Base-by-base conservation (phyloP, 2,888 invertebrate species). In the Diadromus collaris region DNA sequence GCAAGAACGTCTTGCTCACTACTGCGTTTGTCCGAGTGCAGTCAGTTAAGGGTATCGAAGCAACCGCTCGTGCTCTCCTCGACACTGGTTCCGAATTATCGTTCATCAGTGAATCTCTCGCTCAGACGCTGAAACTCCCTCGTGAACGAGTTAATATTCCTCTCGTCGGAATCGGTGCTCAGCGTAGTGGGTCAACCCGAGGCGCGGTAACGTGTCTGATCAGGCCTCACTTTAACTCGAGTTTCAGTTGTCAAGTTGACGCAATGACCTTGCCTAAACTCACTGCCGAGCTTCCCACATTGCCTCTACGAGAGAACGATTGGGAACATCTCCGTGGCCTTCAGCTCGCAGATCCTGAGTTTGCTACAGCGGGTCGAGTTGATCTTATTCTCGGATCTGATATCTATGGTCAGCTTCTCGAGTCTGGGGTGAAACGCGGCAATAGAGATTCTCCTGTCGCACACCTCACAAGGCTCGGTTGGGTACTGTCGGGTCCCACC, bases 251-350 rank as follows among this genome's bases (percentile, higher is more conserved):
- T 44, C 61, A 63, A 63, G 41, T 44, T 44, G 61, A 63, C 44
- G 61, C 61, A 44, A 41, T 63, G 41, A 44, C 44, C 16, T 41
- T 44, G 44, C 61, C 27, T 61, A 24, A 41, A 24, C 61, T 61
- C 61, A 61, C 61, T 24, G 38, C 61, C 13, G 38, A 41, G 10
- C 24, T 75, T 16, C 60, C 75, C n/a, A 51, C 75, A n/a, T 58
- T 38, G 27, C 61, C 44, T n/a, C 27, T 46, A 32, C 27, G 38
- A 61, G 44, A 32, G 19, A 21, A 46, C 24, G 44, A 32, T 32
- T 75, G 75, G 68, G 51, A 46, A 58, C 68, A 75, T 56, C 32
- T 75, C 16, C 58, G 46, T 34, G 75, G 60, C 6, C 68, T 75
- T 32, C 68, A 56, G 27, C 68, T 69, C 19, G 75, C 75, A 19